Base-by-base conservation (phyloP, 2,888 invertebrate species). In the Alitta virens region DNA sequence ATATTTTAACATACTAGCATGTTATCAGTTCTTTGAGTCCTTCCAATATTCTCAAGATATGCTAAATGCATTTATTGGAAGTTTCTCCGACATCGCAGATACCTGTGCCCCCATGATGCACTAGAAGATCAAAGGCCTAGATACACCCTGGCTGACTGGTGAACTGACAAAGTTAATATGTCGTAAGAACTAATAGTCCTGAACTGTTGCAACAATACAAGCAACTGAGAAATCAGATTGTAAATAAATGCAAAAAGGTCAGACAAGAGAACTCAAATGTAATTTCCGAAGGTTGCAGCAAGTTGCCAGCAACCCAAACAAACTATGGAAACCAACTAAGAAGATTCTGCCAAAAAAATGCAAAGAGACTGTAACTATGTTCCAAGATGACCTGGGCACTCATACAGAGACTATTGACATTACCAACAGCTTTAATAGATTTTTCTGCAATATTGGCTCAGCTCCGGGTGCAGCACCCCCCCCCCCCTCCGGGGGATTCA, bases 41-140 rank as follows among this genome's bases (percentile, higher is more conserved):
- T 52, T 52, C 23, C 16, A 52, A 3, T 12, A 52, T 16, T 24
- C 52, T 9, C 52, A 52, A 16, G 52, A 52, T 26, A 52, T 52
- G 52, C 23, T 52, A 24, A 24, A 52, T 25, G 25, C 25, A 24
- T 52, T 52, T 25, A 52, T 52, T 24, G 24, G 3, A 9, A 9
- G 12, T 12, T 52, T 52, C 16, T 52, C 24, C 7, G 52, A 52
- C 24, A 24, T 24, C 23, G 52, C 52, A 14, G 52, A 52, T 23
- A 14, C 7, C 16, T 23, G n/a, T 52, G 52, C 52, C 2, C 52
- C 52, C 3, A 52, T 52, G 52, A 52, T 52, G 16, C 52, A 52
- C 25, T 23, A 52, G 24, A 52, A 24, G 23, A 24, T 52, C 7
- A 52, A 52, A 24, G 52, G 52, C 3, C 26, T 52, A 7, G 52